Base-by-base conservation (phyloP, 2,797 vertebrate species). In the Lindbergichthys nudifrons region DNA sequence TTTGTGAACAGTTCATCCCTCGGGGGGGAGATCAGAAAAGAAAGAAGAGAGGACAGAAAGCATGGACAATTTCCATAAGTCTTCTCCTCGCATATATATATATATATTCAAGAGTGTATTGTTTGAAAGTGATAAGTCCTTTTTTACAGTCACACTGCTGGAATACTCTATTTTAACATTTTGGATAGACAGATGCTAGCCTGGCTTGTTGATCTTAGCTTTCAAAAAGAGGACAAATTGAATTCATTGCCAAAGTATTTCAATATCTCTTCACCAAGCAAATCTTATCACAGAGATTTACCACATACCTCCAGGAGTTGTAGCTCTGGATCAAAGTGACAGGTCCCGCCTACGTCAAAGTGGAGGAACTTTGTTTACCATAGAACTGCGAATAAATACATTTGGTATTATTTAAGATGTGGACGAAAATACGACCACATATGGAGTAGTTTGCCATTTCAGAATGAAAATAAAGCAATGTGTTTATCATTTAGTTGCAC, bases 1-100 rank as follows among this genome's bases (percentile, higher is more conserved):
- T 84, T 88, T 85, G 81, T 84, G 83, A 75, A 47, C 70, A 79
- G 59, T 75, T 74, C 63, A 53, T 70, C 61, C 75, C 81, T 64
- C 26, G 62, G 43, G 69, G 26, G 75, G 72, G 61, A 73, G 73
- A 88, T 86, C 70, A 83, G 82, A 50, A 42, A 58, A 77, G 54
- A 45, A 61, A 75, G 59, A 79, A 5, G 19, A 7, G 10, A 56
- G 51, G 70, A 81, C 72, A 84, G 70, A 65, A 75, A 48, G 59
- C 70, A 60, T 2, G 70, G 75, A 79, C 62, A 43, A 82, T 86
- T 81, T 84, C 60, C 75, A 71, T 70, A 86, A 85, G 63, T 82
- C 23, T 56, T 67, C 59, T 70, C 21, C 65, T 73, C 15, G 16
- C 42, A 36, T 36, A 32, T 32, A 32, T 68, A 32, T 32, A 32